phyloP scores from a whole-genome alignment of 2,113 vertebrate species.

The Morone saxatilis region DNA sequence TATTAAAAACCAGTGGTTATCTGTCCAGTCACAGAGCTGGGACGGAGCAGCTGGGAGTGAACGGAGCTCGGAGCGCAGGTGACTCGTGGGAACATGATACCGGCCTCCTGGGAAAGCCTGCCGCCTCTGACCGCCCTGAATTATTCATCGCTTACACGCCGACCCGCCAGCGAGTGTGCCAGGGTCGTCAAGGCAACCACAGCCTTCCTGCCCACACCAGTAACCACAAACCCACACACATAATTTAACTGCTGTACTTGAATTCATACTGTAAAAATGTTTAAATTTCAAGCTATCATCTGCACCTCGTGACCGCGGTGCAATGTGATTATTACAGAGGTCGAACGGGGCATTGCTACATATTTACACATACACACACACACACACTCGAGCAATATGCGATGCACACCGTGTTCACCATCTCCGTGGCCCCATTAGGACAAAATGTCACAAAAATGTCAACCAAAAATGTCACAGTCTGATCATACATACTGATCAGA shows the following conservation, averaged over 20 bases:
- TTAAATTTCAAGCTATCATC: conserved; percentile 7
- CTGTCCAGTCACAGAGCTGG: neutral
- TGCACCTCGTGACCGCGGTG: conserved; percentile 17
- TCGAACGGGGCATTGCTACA: conserved; percentile 13
- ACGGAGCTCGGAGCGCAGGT: conserved; percentile 40
- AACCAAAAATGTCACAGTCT: conserved; percentile 73
- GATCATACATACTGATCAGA: conserved; percentile 73
- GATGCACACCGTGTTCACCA: conserved; percentile 56
- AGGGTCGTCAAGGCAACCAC: conserved; percentile 80
- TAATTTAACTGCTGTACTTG: conserved; percentile 28
- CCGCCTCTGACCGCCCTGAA: conserved; percentile 72
- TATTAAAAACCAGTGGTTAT: neutral
- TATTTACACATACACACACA: conserved; percentile 19
- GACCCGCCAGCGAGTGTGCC: conserved; percentile 64
- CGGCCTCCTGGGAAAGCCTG: conserved; percentile 52
- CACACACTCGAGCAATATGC: neutral
- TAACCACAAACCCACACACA: conserved; percentile 68
- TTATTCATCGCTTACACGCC: conserved; percentile 77
- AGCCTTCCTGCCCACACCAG: conserved; percentile 73
- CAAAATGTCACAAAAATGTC: conserved; percentile 81
- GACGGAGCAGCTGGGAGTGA: neutral
- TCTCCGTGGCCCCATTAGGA: conserved; percentile 66
- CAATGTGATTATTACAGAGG: conserved; percentile 19
- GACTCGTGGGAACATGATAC: conserved; percentile 63
- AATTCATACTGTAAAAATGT: conserved; percentile 27